Percentiles rank a stretch among this genome's conserved stretches.
Evolutionary conservation across 2,888 invertebrate species (phyloP).

Genomic region (Aproaerema taeniolella): DNA sequence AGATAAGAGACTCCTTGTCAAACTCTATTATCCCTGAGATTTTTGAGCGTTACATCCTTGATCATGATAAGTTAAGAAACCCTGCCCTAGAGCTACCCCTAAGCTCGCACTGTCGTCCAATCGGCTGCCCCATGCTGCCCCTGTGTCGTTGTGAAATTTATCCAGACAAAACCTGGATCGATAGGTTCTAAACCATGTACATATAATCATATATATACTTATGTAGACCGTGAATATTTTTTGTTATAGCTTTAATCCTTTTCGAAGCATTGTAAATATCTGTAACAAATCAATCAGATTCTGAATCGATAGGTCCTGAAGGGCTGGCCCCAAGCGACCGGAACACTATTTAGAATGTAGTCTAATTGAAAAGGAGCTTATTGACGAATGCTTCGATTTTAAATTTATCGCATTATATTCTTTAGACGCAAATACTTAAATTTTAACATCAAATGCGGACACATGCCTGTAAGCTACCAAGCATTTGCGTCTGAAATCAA

Average conservation of each 20-base stretch:
- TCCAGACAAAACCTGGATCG: background rate
- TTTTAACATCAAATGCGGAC: constrained; percentile 17
- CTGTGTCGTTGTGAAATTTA: constrained; percentile 6
- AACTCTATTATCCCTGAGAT: no score
- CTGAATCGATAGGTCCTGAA: constrained; percentile 10
- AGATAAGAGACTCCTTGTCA: no score
- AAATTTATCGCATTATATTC: constrained; percentile 6
- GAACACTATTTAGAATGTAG: constrained; percentile 35
- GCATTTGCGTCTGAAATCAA: constrained; percentile 27
- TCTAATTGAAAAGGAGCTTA: constrained; percentile 44
- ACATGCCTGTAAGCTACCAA: no score
- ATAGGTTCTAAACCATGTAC: constrained; percentile 15
- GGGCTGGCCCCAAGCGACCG: constrained; percentile 23
- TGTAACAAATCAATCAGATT: background rate
- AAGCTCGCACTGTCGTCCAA: background rate
- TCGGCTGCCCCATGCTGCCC: constrained; percentile 12
- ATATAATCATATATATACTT: no score
- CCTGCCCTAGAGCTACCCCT: no score
- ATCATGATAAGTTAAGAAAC: no score
- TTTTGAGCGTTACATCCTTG: no score
- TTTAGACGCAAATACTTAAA: constrained; percentile 5
- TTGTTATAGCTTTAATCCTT: constrained; percentile 1
- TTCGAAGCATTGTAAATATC: constrained; percentile 3
- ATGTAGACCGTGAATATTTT: no score
- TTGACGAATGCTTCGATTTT: constrained; percentile 33